A percentile compares a stretch with the other conserved stretches of the same genome.
phyloP scores from a whole-genome alignment of 2,113 vertebrate genomes.

The Microtus ochrogaster region DNA sequence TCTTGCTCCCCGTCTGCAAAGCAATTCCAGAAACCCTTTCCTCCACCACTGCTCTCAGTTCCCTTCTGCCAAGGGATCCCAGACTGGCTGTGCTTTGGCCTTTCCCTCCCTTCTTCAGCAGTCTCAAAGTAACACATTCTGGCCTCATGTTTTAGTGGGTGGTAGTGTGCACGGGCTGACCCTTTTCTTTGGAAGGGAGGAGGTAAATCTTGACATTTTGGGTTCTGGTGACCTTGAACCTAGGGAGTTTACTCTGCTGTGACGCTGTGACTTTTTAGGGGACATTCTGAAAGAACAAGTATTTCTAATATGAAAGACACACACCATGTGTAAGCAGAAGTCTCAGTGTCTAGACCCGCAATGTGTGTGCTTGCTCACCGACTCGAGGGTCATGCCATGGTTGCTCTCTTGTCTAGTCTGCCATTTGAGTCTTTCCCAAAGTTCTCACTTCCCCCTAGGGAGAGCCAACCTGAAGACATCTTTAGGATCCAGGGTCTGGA shows the following conservation, averaged over 20 bases:
- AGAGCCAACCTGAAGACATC: neutral
- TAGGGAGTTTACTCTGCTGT: neutral
- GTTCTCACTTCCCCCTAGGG: neutral
- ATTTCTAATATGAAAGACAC: neutral
- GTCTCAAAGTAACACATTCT: neutral
- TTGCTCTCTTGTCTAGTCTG: neutral
- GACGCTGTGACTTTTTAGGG: neutral
- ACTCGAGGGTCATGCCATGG: neutral
- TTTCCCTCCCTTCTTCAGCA: neutral
- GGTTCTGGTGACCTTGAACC: neutral
- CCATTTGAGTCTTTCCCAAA: constrained; percentile 26
- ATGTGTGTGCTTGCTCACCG: neutral
- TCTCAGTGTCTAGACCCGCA: neutral
- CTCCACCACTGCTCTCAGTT: neutral
- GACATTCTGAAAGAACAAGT: neutral
- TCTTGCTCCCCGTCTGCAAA: neutral
- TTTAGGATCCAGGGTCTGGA: neutral
- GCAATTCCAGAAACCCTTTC: neutral
- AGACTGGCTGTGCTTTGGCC: neutral
- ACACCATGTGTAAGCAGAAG: neutral
- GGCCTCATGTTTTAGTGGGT: neutral
- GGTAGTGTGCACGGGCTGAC: neutral
- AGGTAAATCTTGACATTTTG: neutral
- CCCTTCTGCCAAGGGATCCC: neutral
- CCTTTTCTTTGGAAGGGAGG: neutral